A percentile compares a stretch with the other conserved stretches of the same genome.
These are phyloP conservation scores for Neodontobutis hainanensis DNA, from an alignment of 2,113 vertebrate species.

Conservation along the genomic window DNA sequence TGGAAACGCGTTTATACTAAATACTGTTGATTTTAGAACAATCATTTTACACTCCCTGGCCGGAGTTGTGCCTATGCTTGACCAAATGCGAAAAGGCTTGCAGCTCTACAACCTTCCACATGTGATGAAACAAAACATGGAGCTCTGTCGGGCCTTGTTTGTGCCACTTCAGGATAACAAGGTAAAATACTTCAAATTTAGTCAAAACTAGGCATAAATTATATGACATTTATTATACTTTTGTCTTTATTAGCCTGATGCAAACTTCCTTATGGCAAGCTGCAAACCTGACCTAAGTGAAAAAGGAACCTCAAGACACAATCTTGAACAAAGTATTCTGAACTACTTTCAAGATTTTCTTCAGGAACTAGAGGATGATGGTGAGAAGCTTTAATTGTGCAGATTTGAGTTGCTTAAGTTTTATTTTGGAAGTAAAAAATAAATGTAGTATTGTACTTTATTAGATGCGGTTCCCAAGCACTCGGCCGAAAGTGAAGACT, in stretches of 20 bases:
- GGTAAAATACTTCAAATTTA: neutral
- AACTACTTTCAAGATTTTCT: neutral
- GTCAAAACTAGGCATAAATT: neutral
- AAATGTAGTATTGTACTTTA: neutral
- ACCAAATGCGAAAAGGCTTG: neutral
- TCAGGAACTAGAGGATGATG: neutral
- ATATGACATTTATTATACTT: neutral
- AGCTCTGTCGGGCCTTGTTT: neutral
- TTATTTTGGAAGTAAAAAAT: no score
- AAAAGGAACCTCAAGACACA: neutral
- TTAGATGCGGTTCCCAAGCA: neutral
- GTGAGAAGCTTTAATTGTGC: neutral
- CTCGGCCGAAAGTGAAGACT: neutral
- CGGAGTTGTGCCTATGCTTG: no score
- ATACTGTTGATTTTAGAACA: no score
- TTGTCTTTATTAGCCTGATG: neutral
- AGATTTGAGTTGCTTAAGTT: no score
- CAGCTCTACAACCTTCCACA: neutral
- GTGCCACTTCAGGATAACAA: neutral
- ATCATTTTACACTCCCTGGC: neutral
- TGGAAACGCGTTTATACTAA: no score
- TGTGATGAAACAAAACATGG: neutral
- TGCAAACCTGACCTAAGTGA: neutral
- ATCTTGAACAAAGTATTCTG: neutral
- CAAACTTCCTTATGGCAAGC: neutral